Evolutionary conservation across 2,113 vertebrate genomes (phyloP).

Genomic region (Ptyas mucosa): DNA sequence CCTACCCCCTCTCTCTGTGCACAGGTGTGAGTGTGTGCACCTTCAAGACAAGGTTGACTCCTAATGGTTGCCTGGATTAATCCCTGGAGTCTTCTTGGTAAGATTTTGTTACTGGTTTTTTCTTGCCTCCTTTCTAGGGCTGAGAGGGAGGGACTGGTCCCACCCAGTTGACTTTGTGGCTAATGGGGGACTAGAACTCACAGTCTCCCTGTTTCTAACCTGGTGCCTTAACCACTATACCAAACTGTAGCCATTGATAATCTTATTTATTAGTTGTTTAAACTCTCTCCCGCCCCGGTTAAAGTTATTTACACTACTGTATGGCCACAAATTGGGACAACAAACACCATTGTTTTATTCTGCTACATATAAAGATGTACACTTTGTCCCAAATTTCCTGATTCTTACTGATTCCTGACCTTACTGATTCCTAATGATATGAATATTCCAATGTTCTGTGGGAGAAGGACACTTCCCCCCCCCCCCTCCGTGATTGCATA

Average conservation of each 20-base stretch:
- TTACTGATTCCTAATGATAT: neutral
- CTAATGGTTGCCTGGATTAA: neutral
- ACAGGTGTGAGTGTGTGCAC: too few species aligned
- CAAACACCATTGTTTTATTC: neutral
- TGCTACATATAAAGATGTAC: neutral
- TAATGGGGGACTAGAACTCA: neutral
- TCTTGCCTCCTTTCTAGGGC: neutral
- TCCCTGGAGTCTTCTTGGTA: neutral
- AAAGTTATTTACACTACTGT: neutral
- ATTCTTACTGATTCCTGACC: accelerated
- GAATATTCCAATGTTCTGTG: neutral
- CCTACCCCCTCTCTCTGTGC: neutral
- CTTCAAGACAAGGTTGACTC: neutral
- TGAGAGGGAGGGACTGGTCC: neutral
- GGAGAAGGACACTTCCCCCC: neutral
- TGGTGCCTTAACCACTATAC: neutral
- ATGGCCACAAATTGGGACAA: neutral
- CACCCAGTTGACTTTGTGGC: neutral
- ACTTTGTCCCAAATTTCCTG: neutral
- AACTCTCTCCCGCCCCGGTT: too few species aligned
- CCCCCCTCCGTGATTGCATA: neutral
- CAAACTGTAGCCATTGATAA: neutral
- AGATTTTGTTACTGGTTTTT: neutral
- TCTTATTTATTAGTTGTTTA: neutral
- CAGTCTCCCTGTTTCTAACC: neutral